Evolutionary conservation across 2,888 invertebrate species (phyloP).

Genomic region (Drosophila lacicola): DNA sequence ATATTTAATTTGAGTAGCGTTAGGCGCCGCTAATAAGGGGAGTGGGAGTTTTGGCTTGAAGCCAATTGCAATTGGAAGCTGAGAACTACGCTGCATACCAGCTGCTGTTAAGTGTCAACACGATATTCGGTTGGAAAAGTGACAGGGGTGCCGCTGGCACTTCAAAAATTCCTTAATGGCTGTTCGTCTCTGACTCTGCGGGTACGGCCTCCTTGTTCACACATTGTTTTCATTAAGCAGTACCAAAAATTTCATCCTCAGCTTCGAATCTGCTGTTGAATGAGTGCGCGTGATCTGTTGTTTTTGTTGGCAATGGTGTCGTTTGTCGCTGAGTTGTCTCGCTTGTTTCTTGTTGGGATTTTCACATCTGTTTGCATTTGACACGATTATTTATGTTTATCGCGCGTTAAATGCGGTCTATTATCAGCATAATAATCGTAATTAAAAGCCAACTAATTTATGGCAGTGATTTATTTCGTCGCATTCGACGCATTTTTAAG

Average conservation of each 20-base stretch:
- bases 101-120: slow-evolving; percentile 59
- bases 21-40: slow-evolving; percentile 57
- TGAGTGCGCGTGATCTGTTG: slow-evolving; percentile 63
- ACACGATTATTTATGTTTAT: slow-evolving; percentile 84
- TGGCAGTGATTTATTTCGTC: slow-evolving; percentile 79
- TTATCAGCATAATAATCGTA: slow-evolving; percentile 84
- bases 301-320: slow-evolving; percentile 12
- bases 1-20: slow-evolving; percentile 60
- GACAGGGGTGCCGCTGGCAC: slow-evolving; percentile 43
- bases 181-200: slow-evolving; percentile 44
- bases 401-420: slow-evolving; percentile 82
- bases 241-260: slow-evolving; percentile 53
- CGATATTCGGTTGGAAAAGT: slow-evolving; percentile 19
- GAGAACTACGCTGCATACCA: slow-evolving; percentile 21
- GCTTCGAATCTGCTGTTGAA: slow-evolving; percentile 39
- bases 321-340: slow-evolving; percentile 31
- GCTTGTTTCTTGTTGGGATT: slow-evolving; percentile 34
- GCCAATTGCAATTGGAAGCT: not conserved
- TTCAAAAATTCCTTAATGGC: slow-evolving; percentile 73
- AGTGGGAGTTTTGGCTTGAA: not conserved
- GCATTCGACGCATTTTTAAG: slow-evolving; percentile 40
- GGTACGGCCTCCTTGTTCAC: slow-evolving; percentile 76
- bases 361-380: slow-evolving; percentile 80
- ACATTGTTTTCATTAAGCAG: slow-evolving; percentile 84
- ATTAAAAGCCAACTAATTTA: slow-evolving; percentile 84